Conservation (phyloP, 1,140 invertebrate species). For the Heliconius eleuchia region DNA sequence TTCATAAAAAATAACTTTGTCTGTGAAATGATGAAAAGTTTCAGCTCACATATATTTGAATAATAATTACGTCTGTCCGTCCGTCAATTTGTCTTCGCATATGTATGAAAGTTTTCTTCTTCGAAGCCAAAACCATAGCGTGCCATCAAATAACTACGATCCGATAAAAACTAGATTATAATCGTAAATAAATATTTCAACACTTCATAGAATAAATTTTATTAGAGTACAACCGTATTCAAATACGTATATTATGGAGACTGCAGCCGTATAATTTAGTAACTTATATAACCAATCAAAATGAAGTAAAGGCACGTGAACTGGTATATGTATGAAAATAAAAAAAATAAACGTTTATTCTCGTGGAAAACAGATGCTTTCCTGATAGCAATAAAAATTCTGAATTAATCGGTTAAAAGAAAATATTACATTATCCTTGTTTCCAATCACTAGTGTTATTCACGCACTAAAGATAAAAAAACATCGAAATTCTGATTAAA, state of each 20-base stretch:
- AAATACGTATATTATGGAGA: neutral
- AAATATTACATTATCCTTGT: neutral
- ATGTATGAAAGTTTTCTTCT: too few species aligned
- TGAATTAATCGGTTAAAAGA: neutral
- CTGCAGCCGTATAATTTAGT: neutral
- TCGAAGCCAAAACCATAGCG: too few species aligned
- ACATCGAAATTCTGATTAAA: neutral
- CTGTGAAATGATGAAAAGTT: too few species aligned
- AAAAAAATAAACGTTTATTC: neutral
- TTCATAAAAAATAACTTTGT: too few species aligned
- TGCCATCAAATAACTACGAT: neutral
- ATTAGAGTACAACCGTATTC: too few species aligned
- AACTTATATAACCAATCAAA: neutral
- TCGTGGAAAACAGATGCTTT: neutral
- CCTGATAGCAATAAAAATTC: neutral
- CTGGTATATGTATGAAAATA: too few species aligned
- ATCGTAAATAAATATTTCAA: slow-evolving; percentile 1
- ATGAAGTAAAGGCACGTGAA: neutral
- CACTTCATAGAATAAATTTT: neutral
- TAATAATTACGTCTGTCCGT: too few species aligned
- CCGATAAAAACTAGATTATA: neutral
- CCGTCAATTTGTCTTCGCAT: too few species aligned
- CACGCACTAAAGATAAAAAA: neutral
- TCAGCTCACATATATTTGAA: too few species aligned
- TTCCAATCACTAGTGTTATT: neutral